Percentiles rank a stretch among this genome's conserved stretches.
phyloP scores from a whole-genome alignment of 2,888 invertebrate genomes.

The Cephus pygmeus region DNA sequence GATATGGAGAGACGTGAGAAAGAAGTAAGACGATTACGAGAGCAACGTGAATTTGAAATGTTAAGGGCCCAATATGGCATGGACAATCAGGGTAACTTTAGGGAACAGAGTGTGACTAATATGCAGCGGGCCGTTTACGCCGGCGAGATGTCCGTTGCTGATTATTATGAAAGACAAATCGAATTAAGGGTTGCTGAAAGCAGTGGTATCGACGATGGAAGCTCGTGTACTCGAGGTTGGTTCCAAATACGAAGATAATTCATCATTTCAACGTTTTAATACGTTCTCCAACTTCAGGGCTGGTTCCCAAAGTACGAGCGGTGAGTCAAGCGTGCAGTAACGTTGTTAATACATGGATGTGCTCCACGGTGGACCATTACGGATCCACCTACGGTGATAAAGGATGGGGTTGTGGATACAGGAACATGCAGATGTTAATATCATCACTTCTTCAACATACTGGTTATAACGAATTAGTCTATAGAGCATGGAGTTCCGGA shows the following conservation, averaged over 20 bases:
- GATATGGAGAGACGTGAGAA: conserved; percentile 70
- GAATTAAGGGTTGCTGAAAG: conserved; percentile 81
- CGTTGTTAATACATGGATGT: conserved; percentile 78
- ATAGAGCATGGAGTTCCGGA: conserved; percentile 65
- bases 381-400: conserved; percentile 89
- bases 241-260: not conserved
- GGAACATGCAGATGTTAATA: conserved; percentile 93
- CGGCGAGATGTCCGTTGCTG: conserved; percentile 86
- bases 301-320: conserved; percentile 68
- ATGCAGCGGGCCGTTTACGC: conserved; percentile 86
- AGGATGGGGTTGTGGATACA: conserved; percentile 94
- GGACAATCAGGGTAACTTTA: conserved; percentile 87
- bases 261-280: not conserved
- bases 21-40: conserved; percentile 78
- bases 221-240: conserved; percentile 82
- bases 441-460: conserved; percentile 81
- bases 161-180: conserved; percentile 85
- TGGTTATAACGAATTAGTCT: conserved; percentile 74
- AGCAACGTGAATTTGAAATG: conserved; percentile 84
- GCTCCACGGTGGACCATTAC: conserved; percentile 87
- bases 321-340: conserved; percentile 68
- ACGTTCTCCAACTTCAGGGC: conserved; percentile 39
- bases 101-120: conserved; percentile 81
- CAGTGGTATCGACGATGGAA: conserved; percentile 84
- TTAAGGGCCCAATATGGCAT: conserved; percentile 87